phyloP scores from a whole-genome alignment of 2,888 invertebrate species.

The Diaprepes abbreviatus region DNA sequence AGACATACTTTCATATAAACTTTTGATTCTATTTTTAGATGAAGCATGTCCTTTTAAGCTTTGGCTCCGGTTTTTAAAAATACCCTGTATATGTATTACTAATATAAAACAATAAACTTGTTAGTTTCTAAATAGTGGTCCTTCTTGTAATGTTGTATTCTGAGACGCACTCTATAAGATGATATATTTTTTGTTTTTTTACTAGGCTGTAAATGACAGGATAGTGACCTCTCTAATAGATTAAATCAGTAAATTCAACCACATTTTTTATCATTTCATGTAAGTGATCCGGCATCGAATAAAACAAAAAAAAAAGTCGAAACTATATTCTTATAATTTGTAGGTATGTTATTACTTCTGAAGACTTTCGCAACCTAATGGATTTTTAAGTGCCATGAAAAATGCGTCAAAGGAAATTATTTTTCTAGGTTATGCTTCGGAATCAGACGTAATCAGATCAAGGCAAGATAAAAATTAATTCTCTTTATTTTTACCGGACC shows the following conservation, averaged over 20 bases:
- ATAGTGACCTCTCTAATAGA: not conserved
- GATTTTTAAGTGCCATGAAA: slow-evolving; percentile 47
- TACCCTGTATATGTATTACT: no score
- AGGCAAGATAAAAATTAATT: slow-evolving; percentile 43
- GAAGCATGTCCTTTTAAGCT: no score
- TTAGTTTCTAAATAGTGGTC: no score
- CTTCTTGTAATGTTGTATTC: no score
- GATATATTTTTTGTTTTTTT: not conserved
- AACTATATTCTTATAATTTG: slow-evolving; percentile 30
- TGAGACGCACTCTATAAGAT: no score
- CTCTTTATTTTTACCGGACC: slow-evolving; percentile 27
- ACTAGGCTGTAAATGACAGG: not conserved
- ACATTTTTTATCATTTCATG: not conserved
- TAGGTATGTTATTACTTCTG: slow-evolving; percentile 41
- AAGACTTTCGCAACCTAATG: slow-evolving; percentile 49
- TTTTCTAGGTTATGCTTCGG: slow-evolving; percentile 44
- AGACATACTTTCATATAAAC: no score
- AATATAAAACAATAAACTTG: no score
- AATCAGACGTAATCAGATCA: slow-evolving; percentile 47
- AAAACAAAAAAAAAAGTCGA: slow-evolving; percentile 12
- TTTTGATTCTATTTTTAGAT: no score
- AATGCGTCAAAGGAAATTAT: slow-evolving; percentile 43
- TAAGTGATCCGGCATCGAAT: not conserved
- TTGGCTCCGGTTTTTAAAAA: no score
- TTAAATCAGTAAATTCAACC: not conserved